These are phyloP conservation scores for Acanthurus lineatus DNA, from an alignment of 2,797 vertebrate species.

Conservation along the genomic window DNA sequence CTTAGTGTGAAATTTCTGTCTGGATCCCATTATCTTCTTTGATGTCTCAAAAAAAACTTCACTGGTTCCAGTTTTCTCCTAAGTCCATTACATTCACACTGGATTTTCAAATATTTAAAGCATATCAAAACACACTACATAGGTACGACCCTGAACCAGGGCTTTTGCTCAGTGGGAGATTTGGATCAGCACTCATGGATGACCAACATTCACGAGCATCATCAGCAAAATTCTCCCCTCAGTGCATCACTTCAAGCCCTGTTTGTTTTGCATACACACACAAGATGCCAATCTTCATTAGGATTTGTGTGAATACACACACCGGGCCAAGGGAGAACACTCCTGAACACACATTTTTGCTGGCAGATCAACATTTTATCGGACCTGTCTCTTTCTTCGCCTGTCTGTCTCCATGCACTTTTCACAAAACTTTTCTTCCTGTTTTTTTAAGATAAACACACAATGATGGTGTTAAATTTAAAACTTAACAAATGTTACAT, in stretches of 20 bases:
- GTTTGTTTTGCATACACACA: slow-evolving; percentile 30
- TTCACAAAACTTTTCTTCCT: background rate
- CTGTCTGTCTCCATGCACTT: background rate
- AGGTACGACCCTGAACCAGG: background rate
- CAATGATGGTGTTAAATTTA: no score
- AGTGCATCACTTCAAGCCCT: slow-evolving; percentile 49
- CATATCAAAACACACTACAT: background rate
- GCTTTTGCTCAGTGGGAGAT: slow-evolving; percentile 17
- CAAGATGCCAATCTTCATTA: slow-evolving; percentile 11
- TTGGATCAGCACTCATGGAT: slow-evolving; percentile 8
- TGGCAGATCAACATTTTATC: slow-evolving; percentile 1
- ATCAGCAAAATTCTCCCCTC: slow-evolving; percentile 51
- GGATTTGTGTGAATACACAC: slow-evolving; percentile 20
- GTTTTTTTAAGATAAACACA: no score
- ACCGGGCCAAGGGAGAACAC: background rate
- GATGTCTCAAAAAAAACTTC: background rate
- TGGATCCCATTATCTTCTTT: background rate
- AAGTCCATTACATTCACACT: background rate
- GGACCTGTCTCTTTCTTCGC: background rate
- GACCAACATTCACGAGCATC: slow-evolving; percentile 35
- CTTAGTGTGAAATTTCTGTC: slow-evolving; percentile 1
- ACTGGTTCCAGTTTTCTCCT: background rate
- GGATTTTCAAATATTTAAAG: background rate
- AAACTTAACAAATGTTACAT: no score
- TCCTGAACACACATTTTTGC: slow-evolving; percentile 16